Conservation (phyloP, 1,140 invertebrate species). For the Tribolium madens region DNA sequence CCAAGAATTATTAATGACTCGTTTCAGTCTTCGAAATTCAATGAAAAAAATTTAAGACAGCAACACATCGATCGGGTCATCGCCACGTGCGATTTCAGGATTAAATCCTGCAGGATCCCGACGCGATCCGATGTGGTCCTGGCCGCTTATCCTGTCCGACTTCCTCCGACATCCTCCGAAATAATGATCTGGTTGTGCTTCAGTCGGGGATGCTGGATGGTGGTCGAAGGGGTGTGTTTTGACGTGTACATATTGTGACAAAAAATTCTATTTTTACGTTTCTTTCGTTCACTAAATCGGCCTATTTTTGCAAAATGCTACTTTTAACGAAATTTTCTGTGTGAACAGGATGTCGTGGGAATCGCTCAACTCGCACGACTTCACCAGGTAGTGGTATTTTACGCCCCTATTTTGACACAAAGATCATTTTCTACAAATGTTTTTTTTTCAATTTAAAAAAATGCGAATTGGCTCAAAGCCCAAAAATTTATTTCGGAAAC, state of each 20-base stretch:
- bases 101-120: slow-evolving; percentile 9
- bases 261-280: neutral
- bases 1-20: slow-evolving; percentile 11
- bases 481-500: too few relatives aligned
- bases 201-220: slow-evolving; percentile 41
- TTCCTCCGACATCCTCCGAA: slow-evolving; percentile 23
- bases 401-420: too few relatives aligned
- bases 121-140: neutral
- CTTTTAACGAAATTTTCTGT: neutral
- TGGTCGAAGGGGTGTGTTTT: slow-evolving; percentile 42
- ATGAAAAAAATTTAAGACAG: neutral
- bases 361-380: slow-evolving; percentile 50
- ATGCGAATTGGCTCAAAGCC: too few relatives aligned
- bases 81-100: too few relatives aligned
- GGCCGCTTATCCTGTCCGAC: slow-evolving; percentile 1
- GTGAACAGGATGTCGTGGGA: slow-evolving; percentile 51
- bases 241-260: neutral
- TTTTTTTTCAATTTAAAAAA: too few relatives aligned
- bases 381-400: slow-evolving; percentile 48
- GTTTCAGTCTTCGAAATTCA: too few relatives aligned
- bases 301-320: neutral
- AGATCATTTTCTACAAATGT: too few relatives aligned
- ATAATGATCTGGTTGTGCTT: slow-evolving; percentile 29
- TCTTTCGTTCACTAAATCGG: neutral
- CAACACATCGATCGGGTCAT: neutral